phyloP scores from a whole-genome alignment of 2,888 invertebrate species.

The Tromatobia lineatoria region DNA sequence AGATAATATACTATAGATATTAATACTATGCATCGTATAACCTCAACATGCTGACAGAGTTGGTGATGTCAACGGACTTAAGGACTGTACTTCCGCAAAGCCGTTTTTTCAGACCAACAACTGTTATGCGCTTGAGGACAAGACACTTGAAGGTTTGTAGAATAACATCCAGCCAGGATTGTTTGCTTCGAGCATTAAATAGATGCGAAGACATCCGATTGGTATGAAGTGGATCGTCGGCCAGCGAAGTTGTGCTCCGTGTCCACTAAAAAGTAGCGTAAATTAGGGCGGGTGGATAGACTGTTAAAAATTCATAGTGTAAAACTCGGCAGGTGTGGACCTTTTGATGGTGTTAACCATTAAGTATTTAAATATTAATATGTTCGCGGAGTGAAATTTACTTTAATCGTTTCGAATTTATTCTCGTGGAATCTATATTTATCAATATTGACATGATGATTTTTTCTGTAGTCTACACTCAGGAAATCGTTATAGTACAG shows the following conservation, averaged over 20 bases:
- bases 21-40: not conserved
- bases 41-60: conserved; percentile 26
- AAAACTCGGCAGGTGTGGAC: too few relatives aligned
- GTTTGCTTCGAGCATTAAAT: conserved; percentile 80
- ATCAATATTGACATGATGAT: too few relatives aligned
- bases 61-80: conserved; percentile 23
- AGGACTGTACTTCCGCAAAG: conserved; percentile 1
- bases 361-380: too few relatives aligned
- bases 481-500: too few relatives aligned
- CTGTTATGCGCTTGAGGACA: conserved; percentile 84
- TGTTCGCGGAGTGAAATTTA: too few relatives aligned
- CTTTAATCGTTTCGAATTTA: too few relatives aligned
- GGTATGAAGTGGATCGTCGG: not conserved
- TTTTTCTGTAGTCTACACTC: too few relatives aligned
- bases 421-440: too few relatives aligned
- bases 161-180: conserved; percentile 88
- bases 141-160: conserved; percentile 88
- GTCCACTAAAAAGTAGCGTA: conserved; percentile 5
- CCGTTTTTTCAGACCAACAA: conserved; percentile 1
- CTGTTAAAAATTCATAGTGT: too few relatives aligned
- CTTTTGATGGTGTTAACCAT: too few relatives aligned
- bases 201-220: conserved; percentile 27
- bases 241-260: conserved; percentile 15
- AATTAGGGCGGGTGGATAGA: not conserved
- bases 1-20: too few relatives aligned